Evolutionary conservation across 2,888 invertebrate species (phyloP).

Genomic region (Ormyrus rosae): DNA sequence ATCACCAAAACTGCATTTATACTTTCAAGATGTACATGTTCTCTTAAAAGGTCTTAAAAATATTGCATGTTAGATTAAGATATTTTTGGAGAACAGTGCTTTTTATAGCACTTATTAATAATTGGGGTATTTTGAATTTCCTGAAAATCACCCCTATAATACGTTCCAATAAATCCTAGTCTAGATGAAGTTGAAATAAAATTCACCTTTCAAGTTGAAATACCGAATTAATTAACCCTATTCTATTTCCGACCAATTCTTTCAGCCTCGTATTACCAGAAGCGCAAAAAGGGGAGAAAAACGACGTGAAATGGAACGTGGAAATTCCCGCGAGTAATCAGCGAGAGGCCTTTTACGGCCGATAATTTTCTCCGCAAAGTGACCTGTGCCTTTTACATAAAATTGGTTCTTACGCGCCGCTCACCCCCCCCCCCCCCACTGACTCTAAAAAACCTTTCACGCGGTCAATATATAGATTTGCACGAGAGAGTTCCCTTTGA

Average conservation of each 20-base stretch:
- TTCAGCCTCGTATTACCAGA: background rate
- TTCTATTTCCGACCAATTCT: background rate
- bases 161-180: too few relatives aligned
- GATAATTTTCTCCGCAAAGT: slow-evolving; percentile 17
- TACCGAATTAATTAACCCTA: slow-evolving; percentile 17
- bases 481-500: background rate
- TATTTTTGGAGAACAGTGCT: too few relatives aligned
- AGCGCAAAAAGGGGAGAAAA: background rate
- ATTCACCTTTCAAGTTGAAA: background rate
- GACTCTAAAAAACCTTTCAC: slow-evolving; percentile 5
- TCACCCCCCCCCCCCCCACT: background rate
- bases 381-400: slow-evolving; percentile 11
- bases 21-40: too few relatives aligned
- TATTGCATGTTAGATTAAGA: too few relatives aligned
- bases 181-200: too few relatives aligned
- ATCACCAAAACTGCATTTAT: too few relatives aligned
- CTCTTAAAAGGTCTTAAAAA: too few relatives aligned
- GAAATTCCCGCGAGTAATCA: slow-evolving; percentile 42
- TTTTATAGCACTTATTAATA: too few relatives aligned
- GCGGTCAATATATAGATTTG: slow-evolving; percentile 1
- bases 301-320: slow-evolving; percentile 7
- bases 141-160: too few relatives aligned
- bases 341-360: slow-evolving; percentile 14
- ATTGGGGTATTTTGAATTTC: too few relatives aligned
- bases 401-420: slow-evolving; percentile 19